Evolutionary conservation across 2,797 vertebrate genomes (phyloP), one percentile per base, ranked within the genome.

Genomic region (Manis crassicaudata): DNA sequence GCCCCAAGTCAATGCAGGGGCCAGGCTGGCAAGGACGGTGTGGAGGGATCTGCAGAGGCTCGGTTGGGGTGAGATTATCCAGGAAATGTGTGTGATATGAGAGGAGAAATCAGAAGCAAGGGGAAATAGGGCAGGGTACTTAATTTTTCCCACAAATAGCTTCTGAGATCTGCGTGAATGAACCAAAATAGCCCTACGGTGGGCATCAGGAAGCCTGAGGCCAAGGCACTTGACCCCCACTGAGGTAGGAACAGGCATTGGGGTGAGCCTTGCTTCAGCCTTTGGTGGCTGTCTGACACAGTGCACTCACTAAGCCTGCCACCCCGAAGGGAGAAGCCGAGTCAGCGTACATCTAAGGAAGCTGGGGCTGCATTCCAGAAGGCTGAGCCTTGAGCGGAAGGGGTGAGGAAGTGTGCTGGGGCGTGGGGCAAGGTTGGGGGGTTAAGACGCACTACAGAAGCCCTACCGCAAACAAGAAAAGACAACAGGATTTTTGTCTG

Each of bases 71-170:
- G 16, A 83, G 60, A 37, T 63, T 73, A 87, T 62, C 62, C 79
- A 90, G 80, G 80, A 96, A 96, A 63, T 27, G 9, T 58, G 52
- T 86, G 65, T 17, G 73, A 87, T n/a, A 27, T 13, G 35, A 87
- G 62, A 77, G 60, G 62, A 96, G 75, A 88, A 92, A 87, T 67
- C 60, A 70, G 92, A 96, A 81, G 83, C 82, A 40, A 83, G n/a
- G 40, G 60, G 60, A 92, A 89, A 63, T 9, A 88, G 90, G 68
- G 85, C 9, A 25, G 43, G 21, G 82, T 21, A 63, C 54, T 92
- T 88, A 52, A 75, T 95, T 80, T 92, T 92, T 94, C 92, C 85
- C 92, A 35, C 77, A 92, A 65, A 75, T n/a, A 50, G 32, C 54
- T 52, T 68, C 56, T 58, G n/a, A 79, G 7, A 27, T 97, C 85